phyloP scores from a whole-genome alignment of 1,140 invertebrate species.

The Aphaenogaster floridana region DNA sequence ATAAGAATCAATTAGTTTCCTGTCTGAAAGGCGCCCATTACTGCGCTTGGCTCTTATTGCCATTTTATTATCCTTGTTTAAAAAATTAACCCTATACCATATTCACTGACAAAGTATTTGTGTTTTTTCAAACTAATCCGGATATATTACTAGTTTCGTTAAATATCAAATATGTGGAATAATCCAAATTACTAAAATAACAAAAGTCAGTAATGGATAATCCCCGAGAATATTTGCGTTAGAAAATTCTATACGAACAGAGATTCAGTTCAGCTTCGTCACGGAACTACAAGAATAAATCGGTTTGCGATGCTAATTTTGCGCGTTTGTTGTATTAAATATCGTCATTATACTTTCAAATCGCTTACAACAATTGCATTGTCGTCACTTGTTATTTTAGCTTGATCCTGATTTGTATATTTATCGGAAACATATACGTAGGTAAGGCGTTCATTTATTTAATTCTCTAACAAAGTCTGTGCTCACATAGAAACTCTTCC shows the following conservation, averaged over 20 bases:
- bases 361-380: background rate
- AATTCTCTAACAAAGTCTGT: background rate
- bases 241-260: background rate
- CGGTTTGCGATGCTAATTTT: background rate
- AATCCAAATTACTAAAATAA: background rate
- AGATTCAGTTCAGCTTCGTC: background rate
- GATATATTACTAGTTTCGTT: background rate
- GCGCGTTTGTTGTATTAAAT: constrained; percentile 22
- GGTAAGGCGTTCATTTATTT: background rate
- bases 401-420: background rate
- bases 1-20: too few relatives aligned
- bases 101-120: background rate
- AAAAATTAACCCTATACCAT: background rate
- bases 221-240: background rate
- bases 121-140: background rate
- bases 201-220: background rate
- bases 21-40: too few relatives aligned
- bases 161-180: background rate
- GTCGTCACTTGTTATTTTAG: background rate
- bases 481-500: background rate
- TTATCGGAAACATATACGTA: constrained; percentile 2
- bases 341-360: constrained; percentile 27
- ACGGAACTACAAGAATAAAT: background rate
- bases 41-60: too few relatives aligned
- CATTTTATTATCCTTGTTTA: background rate